A percentile compares a stretch with the other conserved stretches of the same genome.
These are phyloP conservation scores for Drosophila neoperkinsi DNA, from an alignment of 2,888 invertebrate genomes.

Conservation along the genomic window DNA sequence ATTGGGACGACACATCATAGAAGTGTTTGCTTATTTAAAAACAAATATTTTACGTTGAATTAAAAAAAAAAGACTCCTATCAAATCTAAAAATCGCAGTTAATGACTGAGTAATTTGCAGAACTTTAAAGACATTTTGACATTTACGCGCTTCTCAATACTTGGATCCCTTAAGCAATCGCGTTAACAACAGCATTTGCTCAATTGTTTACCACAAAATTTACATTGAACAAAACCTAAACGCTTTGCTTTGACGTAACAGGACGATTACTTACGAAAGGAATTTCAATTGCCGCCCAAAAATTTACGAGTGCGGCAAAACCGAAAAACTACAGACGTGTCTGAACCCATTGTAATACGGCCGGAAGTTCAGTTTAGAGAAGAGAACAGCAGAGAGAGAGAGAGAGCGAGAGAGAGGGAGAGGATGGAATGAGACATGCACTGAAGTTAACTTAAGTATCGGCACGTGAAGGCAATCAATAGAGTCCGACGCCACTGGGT, in stretches of 20 bases:
- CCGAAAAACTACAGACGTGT: slow-evolving; percentile 61
- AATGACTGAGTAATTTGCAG: background rate
- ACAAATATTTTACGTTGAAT: background rate
- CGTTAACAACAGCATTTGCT: slow-evolving; percentile 18
- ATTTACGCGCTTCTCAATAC: background rate
- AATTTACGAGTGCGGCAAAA: slow-evolving; percentile 25
- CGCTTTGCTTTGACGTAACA: slow-evolving; percentile 54
- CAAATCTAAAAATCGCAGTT: background rate
- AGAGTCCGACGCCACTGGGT: slow-evolving; percentile 23
- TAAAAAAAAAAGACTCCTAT: background rate
- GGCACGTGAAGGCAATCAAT: slow-evolving; percentile 76
- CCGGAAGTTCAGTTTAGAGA: slow-evolving; percentile 14
- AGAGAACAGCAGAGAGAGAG: background rate
- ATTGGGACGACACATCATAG: no score
- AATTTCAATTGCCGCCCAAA: slow-evolving; percentile 41
- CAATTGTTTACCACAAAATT: slow-evolving; percentile 19
- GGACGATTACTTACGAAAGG: slow-evolving; percentile 17
- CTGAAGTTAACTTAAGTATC: slow-evolving; percentile 50
- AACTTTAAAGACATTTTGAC: background rate
- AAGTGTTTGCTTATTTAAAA: no score
- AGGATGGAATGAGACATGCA: background rate
- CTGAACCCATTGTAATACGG: slow-evolving; percentile 30
- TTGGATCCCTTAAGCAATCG: slow-evolving; percentile 8
- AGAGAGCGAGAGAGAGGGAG: background rate
- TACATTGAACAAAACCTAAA: slow-evolving; percentile 4